phyloP scores from a whole-genome alignment of 2,113 vertebrate genomes.

The Myrmecobius fasciatus region DNA sequence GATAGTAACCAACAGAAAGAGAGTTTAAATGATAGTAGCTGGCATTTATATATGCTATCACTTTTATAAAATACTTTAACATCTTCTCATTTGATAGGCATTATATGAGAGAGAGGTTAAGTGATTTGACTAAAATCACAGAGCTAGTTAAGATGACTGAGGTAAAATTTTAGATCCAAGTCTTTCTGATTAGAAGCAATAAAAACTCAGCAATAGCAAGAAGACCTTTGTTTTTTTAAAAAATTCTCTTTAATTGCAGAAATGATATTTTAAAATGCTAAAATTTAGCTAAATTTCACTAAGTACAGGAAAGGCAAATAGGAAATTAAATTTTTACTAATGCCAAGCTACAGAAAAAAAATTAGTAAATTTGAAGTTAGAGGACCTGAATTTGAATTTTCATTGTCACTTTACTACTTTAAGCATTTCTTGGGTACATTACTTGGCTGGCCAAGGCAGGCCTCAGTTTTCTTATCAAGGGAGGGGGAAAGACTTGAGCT shows the following conservation, averaged over 20 bases:
- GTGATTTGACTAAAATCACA: background rate
- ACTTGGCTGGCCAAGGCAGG: background rate
- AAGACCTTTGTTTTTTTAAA: background rate
- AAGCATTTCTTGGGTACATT: background rate
- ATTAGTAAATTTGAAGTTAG: background rate
- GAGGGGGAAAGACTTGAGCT: background rate
- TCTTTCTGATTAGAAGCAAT: background rate
- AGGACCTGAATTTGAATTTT: background rate
- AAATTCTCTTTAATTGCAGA: background rate
- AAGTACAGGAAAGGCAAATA: background rate
- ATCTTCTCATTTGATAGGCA: background rate
- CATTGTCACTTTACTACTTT: background rate
- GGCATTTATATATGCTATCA: background rate
- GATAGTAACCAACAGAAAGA: background rate
- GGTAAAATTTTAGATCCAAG: background rate
- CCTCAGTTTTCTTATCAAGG: too few relatives aligned
- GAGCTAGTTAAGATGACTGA: background rate
- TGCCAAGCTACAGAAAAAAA: background rate
- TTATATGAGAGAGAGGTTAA: background rate
- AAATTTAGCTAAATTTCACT: background rate
- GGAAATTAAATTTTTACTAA: background rate
- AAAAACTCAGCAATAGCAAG: background rate
- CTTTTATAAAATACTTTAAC: background rate
- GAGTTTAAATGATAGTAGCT: background rate
- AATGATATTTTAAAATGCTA: background rate